Base-by-base conservation (phyloP, 2,797 vertebrate genomes). In the Neosalanx taihuensis region DNA sequence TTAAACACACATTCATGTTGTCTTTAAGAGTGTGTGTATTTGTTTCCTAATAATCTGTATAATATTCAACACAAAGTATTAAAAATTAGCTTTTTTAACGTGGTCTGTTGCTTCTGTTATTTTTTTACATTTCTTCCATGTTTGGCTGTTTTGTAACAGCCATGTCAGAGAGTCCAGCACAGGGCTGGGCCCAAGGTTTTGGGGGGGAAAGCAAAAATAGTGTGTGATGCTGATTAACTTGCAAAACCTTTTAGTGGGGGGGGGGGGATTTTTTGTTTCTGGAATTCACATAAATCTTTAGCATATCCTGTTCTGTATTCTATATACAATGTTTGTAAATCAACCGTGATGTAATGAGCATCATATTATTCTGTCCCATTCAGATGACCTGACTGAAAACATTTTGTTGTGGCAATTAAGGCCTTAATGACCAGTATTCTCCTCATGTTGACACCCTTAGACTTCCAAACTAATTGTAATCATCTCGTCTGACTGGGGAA, bases 21-120 rank as follows among this genome's bases (percentile, higher is more conserved):
- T 92, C 87, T 92, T 92, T 67, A 79, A 91, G 88, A 89, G 90
- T 90, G 90, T 92, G 93, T 95, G 94, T 92, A 94, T 94, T 90
- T 89, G 92, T 93, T 93, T 92, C 88, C 62, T 92, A 94, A 92
- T 91, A 94, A 92, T 91, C 92, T 95, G 94, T 97, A 95, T 92
- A 90, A 93, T 86, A 92, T 79, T 73, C 87, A 92, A 87, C 80
- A 89, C 77, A 82, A 88, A 86, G 76, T 85, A 89, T 87, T 86
- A 88, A 92, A 91, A 85, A 88, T 76, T 49, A 26, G 78, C 69
- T 72, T 84, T 90, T 90, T 86, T 87, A 89, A 88, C 69, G 67
- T 78, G 63, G 69, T 60, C 80, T 76, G 80, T 74, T 77, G 79
- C 77, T 41, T 84, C 67, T 56, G 18, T 79, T 53, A 59, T 53